A percentile compares a stretch with the other conserved stretches of the same genome.
Conservation (phyloP, 2,797 vertebrate genomes). For the Micromesistius poutassou region DNA sequence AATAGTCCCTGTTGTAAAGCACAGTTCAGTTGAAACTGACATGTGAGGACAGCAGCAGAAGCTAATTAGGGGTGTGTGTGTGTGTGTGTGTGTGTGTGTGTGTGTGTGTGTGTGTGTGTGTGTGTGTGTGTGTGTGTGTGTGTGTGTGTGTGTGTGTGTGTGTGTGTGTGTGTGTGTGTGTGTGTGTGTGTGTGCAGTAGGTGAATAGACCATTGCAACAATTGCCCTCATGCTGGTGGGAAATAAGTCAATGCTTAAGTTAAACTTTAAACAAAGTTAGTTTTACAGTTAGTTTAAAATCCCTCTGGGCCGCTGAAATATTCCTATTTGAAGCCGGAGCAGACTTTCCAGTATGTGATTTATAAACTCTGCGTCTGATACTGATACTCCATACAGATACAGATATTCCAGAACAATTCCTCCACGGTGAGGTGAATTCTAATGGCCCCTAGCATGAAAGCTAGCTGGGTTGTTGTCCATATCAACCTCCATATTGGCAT, state of each 20-base stretch:
- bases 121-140: not conserved
- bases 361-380: no score
- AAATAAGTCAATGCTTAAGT: not conserved
- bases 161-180: no score
- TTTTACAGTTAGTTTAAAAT: not conserved
- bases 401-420: no score
- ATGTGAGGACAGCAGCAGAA: constrained; percentile 1
- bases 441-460: not conserved
- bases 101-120: not conserved
- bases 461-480: not conserved
- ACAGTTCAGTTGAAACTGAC: not conserved
- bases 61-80: not conserved
- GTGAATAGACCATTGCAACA: not conserved
- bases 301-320: not conserved
- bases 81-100: not conserved
- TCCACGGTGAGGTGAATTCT: not conserved
- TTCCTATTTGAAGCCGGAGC: not conserved
- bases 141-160: not conserved
- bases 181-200: not conserved
- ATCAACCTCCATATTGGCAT: no score
- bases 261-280: not conserved
- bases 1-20: not conserved
- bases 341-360: no score
- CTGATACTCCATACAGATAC: no score
- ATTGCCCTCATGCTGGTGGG: not conserved